phyloP scores from a whole-genome alignment of 2,113 vertebrate species.

The Odontesthes bonariensis region DNA sequence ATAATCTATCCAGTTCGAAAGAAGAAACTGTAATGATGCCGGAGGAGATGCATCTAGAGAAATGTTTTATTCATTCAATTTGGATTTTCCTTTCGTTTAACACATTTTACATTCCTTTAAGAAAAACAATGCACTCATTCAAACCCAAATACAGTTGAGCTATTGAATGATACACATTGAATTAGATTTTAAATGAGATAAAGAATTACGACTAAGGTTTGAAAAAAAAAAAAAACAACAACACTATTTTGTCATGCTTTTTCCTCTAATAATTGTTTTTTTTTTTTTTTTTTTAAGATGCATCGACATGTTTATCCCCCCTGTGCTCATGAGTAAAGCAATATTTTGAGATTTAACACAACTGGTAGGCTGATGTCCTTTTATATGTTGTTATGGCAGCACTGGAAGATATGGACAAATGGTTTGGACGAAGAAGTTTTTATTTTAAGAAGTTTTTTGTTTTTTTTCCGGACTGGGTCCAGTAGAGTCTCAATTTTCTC shows the following conservation, averaged over 20 bases:
- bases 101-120: constrained; percentile 47
- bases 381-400: constrained; percentile 21
- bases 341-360: constrained; percentile 27
- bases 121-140: constrained; percentile 14
- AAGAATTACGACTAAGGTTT: no score
- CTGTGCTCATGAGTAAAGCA: constrained; percentile 27
- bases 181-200: constrained; percentile 21
- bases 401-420: constrained; percentile 17
- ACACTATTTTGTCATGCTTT: no score
- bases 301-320: neutral
- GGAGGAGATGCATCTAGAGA: neutral
- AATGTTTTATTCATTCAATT: neutral
- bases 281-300: constrained; percentile 10
- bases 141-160: neutral
- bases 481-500: constrained; percentile 39
- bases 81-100: constrained; percentile 8
- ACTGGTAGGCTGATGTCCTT: neutral
- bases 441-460: constrained; percentile 53
- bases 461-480: constrained; percentile 38
- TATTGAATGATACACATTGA: constrained; percentile 29
- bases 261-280: neutral
- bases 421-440: constrained; percentile 2
- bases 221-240: no score
- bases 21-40: neutral
- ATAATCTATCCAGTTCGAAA: no score